Evolutionary conservation across 2,113 vertebrate species (phyloP).

Genomic region (Alethe castanea): DNA sequence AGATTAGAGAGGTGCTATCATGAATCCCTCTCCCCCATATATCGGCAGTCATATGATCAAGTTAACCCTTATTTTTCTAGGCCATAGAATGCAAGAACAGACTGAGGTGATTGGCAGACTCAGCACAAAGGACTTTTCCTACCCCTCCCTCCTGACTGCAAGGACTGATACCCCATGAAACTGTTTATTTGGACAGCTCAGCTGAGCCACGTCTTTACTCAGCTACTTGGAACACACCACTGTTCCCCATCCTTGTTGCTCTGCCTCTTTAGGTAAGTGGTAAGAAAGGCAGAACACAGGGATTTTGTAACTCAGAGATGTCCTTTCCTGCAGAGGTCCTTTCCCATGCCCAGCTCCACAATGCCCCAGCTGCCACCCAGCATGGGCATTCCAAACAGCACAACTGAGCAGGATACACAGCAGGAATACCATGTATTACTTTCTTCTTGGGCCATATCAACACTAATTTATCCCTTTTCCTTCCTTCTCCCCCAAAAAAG

Average conservation of each 20-base stretch:
- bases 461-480: neutral
- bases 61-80: neutral
- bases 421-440: neutral
- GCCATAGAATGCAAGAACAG: neutral
- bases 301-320: fast-evolving
- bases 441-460: neutral
- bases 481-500: fast-evolving
- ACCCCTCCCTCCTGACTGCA: neutral
- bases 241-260: neutral
- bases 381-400: neutral
- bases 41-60: neutral
- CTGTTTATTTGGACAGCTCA: neutral
- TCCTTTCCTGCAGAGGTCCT: neutral
- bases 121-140: neutral
- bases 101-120: fast-evolving
- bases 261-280: neutral
- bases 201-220: neutral
- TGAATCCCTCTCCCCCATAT: neutral
- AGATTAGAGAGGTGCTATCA: neutral
- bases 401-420: neutral
- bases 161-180: neutral
- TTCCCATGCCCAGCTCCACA: neutral
- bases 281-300: neutral
- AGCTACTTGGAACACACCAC: neutral
- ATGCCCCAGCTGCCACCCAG: neutral